phyloP scores from a whole-genome alignment of 2,888 invertebrate species.

The Spodoptera picta region DNA sequence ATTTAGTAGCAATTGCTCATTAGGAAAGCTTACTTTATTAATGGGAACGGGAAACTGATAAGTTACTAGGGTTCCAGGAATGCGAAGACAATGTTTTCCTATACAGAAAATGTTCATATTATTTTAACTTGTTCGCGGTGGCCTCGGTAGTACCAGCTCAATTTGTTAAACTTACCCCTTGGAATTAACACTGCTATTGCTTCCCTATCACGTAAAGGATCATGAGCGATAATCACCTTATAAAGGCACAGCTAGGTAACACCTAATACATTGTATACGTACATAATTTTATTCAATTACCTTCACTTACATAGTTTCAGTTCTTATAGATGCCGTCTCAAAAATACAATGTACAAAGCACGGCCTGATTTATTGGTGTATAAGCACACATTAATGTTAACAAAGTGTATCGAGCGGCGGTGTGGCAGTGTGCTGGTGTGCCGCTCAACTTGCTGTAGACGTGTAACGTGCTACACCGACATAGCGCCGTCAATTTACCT shows the following conservation, averaged over 20 bases:
- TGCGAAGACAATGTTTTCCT: background rate
- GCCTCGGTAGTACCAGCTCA: constrained; percentile 29
- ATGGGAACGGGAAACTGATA: constrained; percentile 31
- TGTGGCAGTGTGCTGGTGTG: constrained; percentile 31
- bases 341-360: constrained; percentile 50
- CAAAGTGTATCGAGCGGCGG: constrained; percentile 62
- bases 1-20: constrained; percentile 43
- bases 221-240: constrained; percentile 47
- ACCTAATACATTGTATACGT: constrained; percentile 28
- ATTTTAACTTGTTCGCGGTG: too few relatives aligned
- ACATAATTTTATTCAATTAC: constrained; percentile 38
- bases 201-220: constrained; percentile 44
- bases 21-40: constrained; percentile 36
- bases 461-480: constrained; percentile 70
- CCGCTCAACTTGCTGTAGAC: constrained; percentile 63
- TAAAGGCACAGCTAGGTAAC: constrained; percentile 24
- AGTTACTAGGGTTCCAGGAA: constrained; percentile 25
- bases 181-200: constrained; percentile 47
- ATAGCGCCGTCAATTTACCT: constrained; percentile 78
- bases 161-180: constrained; percentile 42
- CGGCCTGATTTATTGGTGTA: constrained; percentile 54
- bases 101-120: background rate
- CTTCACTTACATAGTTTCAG: constrained; percentile 26
- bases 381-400: constrained; percentile 59
- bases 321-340: constrained; percentile 32